These are phyloP conservation scores for Syncerus caffer DNA, from an alignment of 2,797 vertebrate species.

Conservation along the genomic window DNA sequence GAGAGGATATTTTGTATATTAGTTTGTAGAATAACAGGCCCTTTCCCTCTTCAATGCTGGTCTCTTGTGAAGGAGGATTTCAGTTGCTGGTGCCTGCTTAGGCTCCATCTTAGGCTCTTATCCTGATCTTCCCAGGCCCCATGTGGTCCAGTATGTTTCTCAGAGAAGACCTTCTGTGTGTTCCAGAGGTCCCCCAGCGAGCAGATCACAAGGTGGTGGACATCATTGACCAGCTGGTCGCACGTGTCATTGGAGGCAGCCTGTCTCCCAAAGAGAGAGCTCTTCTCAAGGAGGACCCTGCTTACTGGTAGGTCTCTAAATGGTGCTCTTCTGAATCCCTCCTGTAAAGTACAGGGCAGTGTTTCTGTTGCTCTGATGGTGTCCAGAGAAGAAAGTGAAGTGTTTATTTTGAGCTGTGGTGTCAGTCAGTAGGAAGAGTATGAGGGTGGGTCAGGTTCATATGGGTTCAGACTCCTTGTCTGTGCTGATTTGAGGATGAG, in stretches of 20 bases:
- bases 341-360: background rate
- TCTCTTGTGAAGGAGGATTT: background rate
- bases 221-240: slow-evolving; percentile 81
- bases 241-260: slow-evolving; percentile 72
- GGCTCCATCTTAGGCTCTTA: background rate
- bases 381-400: background rate
- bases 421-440: background rate
- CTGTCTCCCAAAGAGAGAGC: slow-evolving; percentile 77
- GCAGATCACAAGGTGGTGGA: slow-evolving; percentile 79
- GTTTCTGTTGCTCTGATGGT: background rate
- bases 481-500: background rate
- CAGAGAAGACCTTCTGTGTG: slow-evolving; percentile 1
- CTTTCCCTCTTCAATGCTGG: background rate
- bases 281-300: slow-evolving; percentile 73
- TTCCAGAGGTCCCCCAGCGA: slow-evolving; percentile 68
- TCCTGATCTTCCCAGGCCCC: background rate
- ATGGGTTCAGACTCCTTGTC: background rate
- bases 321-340: background rate
- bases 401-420: background rate
- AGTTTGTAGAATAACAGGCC: background rate
- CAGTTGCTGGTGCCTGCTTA: background rate
- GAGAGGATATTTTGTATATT: background rate
- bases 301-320: slow-evolving; percentile 82
- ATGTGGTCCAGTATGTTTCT: background rate
- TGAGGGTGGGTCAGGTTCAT: background rate